These are phyloP conservation scores for Sardinella longiceps DNA, from an alignment of 2,797 vertebrate species.

Conservation along the genomic window DNA sequence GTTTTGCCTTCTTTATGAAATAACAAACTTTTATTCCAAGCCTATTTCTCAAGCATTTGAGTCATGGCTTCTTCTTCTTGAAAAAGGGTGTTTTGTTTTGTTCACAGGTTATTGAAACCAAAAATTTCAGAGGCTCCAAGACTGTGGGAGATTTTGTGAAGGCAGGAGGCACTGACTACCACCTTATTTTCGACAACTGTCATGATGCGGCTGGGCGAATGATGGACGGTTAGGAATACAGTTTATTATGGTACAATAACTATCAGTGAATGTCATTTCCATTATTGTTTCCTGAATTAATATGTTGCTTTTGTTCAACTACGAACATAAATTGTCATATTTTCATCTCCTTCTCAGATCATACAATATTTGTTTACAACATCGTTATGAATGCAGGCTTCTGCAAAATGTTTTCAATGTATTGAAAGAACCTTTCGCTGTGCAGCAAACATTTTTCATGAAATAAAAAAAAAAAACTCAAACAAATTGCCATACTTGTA, in stretches of 20 bases:
- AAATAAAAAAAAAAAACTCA: too few relatives aligned
- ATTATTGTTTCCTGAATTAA: background rate
- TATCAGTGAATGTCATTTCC: background rate
- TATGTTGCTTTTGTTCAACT: background rate
- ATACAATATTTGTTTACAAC: background rate
- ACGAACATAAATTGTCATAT: too few relatives aligned
- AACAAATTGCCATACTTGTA: background rate
- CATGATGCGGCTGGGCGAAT: slow-evolving; percentile 55
- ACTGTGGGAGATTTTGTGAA: slow-evolving; percentile 60
- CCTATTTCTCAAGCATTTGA: background rate
- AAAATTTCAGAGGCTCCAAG: slow-evolving; percentile 55
- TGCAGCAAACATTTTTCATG: too few relatives aligned
- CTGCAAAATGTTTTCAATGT: too few relatives aligned
- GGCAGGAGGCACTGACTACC: slow-evolving; percentile 58
- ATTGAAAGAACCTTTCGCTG: too few relatives aligned
- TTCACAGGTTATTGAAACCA: slow-evolving; percentile 53
- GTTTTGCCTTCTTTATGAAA: background rate
- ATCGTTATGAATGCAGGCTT: background rate
- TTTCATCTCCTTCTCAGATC: too few relatives aligned
- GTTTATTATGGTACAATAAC: background rate
- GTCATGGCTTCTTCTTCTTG: background rate
- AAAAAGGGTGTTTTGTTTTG: background rate
- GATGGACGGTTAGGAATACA: slow-evolving; percentile 42
- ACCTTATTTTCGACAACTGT: slow-evolving; percentile 58
- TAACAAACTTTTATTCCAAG: too few relatives aligned